These are phyloP conservation scores for Lepisosteus osseus DNA, from an alignment of 2,113 vertebrate genomes.

Conservation along the genomic window DNA sequence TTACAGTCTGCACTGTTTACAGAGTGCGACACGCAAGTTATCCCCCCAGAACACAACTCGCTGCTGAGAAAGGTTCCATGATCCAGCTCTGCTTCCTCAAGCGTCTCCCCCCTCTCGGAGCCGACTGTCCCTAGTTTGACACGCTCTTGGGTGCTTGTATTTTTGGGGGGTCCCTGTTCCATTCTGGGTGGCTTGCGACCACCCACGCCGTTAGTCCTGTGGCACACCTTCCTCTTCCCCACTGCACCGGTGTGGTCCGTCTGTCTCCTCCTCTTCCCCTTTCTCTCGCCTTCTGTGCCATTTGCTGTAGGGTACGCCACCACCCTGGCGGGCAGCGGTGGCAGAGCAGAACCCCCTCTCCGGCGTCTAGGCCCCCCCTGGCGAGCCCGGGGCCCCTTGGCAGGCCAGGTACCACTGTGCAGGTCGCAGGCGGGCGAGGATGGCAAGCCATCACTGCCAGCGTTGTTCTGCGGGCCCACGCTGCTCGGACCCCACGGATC, in stretches of 20 bases:
- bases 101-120: neutral
- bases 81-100: too few species aligned
- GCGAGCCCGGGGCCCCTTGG: neutral
- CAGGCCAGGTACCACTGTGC: constrained; percentile 22
- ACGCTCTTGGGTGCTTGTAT: neutral
- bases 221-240: constrained; percentile 10
- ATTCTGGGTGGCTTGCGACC: neutral
- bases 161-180: constrained; percentile 9
- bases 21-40: neutral
- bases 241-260: neutral
- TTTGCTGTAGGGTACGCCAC: constrained; percentile 28
- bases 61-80: neutral
- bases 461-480: constrained; percentile 17
- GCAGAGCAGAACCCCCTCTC: neutral
- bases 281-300: constrained; percentile 40
- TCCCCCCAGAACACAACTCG: neutral
- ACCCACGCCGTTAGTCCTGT: neutral
- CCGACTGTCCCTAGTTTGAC: neutral
- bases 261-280: constrained; percentile 30
- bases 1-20: neutral
- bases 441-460: constrained; percentile 25
- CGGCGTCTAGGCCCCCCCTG: constrained; percentile 30
- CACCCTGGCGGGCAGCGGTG: constrained; percentile 18
- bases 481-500: constrained; percentile 33
- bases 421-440: constrained; percentile 36